Conservation (phyloP, 2,113 vertebrate species). For the Ramphastos sulfuratus region DNA sequence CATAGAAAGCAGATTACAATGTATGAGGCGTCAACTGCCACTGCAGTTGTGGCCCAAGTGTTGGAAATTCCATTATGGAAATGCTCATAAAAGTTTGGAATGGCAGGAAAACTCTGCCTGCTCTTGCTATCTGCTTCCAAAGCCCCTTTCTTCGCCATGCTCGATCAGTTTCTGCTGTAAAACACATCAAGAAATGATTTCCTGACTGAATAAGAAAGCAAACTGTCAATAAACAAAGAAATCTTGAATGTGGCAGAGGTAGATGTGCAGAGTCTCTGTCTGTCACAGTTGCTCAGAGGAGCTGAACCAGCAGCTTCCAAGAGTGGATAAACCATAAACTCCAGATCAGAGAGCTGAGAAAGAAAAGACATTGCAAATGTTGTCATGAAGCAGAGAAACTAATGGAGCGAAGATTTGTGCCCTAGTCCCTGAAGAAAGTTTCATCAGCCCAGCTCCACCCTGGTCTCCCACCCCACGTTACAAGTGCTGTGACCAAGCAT, state of each 20-base stretch:
- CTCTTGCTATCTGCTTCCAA: neutral
- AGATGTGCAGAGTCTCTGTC: accelerated
- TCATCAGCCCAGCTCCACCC: neutral
- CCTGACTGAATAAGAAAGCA: neutral
- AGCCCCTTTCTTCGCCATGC: neutral
- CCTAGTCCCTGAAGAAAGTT: neutral
- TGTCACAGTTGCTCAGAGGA: neutral
- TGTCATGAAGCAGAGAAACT: neutral
- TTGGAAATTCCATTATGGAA: constrained; percentile 39
- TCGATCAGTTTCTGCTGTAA: neutral
- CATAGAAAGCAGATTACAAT: constrained; percentile 24
- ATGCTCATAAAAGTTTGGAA: neutral
- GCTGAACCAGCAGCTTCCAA: neutral
- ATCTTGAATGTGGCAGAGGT: neutral
- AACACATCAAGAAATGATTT: neutral
- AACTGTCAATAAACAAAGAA: neutral
- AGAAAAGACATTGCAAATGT: neutral
- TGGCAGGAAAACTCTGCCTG: neutral
- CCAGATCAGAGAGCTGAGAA: neutral
- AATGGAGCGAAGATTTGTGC: neutral
- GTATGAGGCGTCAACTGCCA: neutral
- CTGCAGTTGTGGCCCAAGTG: neutral
- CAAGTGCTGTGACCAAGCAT: accelerated
- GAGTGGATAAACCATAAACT: accelerated
- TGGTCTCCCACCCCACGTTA: neutral